phyloP scores from a whole-genome alignment of 2,113 vertebrate species.

The Cinclus cinclus region DNA sequence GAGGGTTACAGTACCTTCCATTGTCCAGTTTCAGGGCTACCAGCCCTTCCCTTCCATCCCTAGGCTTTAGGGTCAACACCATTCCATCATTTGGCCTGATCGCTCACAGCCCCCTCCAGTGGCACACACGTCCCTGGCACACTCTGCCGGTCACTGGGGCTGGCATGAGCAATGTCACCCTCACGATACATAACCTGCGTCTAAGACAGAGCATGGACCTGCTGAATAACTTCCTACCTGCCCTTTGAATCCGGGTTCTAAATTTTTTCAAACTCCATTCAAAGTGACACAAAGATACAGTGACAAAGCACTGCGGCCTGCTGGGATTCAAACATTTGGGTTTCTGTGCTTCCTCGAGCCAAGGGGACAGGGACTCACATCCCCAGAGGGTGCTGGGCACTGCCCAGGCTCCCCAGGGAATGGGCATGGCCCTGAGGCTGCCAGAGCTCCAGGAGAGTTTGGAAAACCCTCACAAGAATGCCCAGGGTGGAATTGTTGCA shows the following conservation, averaged over 20 bases:
- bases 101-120: background rate
- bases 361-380: fast-evolving
- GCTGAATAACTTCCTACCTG: background rate
- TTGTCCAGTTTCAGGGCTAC: too few relatives aligned
- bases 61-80: fast-evolving
- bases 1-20: background rate
- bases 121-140: background rate
- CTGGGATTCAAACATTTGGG: fast-evolving
- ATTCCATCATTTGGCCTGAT: fast-evolving
- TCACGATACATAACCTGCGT: fast-evolving
- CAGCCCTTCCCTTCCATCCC: background rate
- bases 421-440: background rate
- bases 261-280: background rate
- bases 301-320: fast-evolving
- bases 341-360: too few relatives aligned
- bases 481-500: background rate
- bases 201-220: fast-evolving
- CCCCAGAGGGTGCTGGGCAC: background rate
- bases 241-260: too few relatives aligned
- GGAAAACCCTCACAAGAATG: background rate
- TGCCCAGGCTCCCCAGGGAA: background rate
- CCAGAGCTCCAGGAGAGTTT: background rate
- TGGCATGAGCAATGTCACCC: background rate
- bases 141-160: fast-evolving
- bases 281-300: fast-evolving